phyloP scores from a whole-genome alignment of 2,113 vertebrate genomes.

The Strix uralensis region DNA sequence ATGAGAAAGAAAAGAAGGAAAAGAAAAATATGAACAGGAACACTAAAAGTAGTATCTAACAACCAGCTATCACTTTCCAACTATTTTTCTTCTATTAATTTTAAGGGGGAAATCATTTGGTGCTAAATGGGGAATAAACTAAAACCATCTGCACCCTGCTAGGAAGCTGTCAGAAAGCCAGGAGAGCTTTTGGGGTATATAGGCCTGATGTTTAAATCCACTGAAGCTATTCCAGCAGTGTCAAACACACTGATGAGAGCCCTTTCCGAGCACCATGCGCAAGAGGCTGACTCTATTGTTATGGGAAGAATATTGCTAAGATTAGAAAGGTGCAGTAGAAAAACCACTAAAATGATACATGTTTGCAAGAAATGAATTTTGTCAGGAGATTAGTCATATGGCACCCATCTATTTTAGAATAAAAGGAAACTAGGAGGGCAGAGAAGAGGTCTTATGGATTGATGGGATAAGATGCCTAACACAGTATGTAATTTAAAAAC shows the following conservation, averaged over 20 bases:
- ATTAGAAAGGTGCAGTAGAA: neutral
- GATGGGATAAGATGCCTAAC: neutral
- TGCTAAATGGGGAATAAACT: slow-evolving; percentile 62
- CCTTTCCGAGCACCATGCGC: rapidly evolving
- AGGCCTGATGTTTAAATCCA: slow-evolving; percentile 25
- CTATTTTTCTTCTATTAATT: slow-evolving; percentile 68
- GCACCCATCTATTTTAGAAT: slow-evolving; percentile 16
- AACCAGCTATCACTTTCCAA: slow-evolving; percentile 56
- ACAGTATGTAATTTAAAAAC: neutral
- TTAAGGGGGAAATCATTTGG: slow-evolving; percentile 53
- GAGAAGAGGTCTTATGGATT: neutral
- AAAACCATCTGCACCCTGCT: slow-evolving; percentile 54
- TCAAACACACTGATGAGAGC: slow-evolving; percentile 4
- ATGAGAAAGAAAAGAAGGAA: slow-evolving; percentile 5
- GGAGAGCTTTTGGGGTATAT: neutral
- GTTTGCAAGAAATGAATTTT: neutral
- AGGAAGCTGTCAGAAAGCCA: slow-evolving; percentile 57
- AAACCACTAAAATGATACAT: neutral
- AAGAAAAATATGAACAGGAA: slow-evolving; percentile 48
- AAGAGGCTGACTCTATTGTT: neutral
- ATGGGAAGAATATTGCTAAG: neutral
- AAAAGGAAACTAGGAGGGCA: slow-evolving; percentile 2
- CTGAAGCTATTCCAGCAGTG: slow-evolving; percentile 38
- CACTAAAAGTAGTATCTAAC: slow-evolving; percentile 49
- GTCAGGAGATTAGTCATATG: slow-evolving; percentile 15